These are phyloP conservation scores for Dicrurus megarhynchus DNA, from an alignment of 2,113 vertebrate species.

Conservation along the genomic window DNA sequence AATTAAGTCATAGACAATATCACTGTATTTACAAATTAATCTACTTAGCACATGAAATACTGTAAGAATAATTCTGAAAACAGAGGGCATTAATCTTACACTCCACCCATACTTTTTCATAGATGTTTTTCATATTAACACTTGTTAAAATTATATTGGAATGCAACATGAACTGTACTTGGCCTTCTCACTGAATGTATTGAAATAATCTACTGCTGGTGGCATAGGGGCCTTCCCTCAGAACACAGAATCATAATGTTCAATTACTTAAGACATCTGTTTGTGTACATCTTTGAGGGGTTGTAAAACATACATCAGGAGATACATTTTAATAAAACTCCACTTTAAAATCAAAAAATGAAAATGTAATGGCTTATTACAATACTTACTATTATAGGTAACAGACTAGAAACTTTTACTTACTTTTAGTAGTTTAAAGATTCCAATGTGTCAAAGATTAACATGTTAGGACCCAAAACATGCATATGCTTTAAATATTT, in stretches of 20 bases:
- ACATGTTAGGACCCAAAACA: background rate
- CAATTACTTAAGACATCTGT: background rate
- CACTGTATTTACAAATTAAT: background rate
- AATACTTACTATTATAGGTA: background rate
- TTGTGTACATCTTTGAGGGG: background rate
- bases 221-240: background rate
- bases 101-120: background rate
- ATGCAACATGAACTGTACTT: background rate
- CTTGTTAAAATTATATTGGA: background rate
- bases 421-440: background rate
- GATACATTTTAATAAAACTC: background rate
- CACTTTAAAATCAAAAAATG: background rate
- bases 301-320: background rate
- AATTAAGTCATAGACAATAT: background rate
- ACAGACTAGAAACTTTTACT: background rate
- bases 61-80: background rate
- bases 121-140: background rate
- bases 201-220: background rate
- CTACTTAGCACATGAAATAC: background rate
- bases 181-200: background rate
- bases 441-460: background rate
- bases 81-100: background rate
- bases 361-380: background rate
- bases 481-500: background rate
- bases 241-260: background rate